Percentiles rank a stretch among this genome's conserved stretches.
Evolutionary conservation across 2,888 invertebrate species (phyloP).

Genomic region (Dryobota labecula): DNA sequence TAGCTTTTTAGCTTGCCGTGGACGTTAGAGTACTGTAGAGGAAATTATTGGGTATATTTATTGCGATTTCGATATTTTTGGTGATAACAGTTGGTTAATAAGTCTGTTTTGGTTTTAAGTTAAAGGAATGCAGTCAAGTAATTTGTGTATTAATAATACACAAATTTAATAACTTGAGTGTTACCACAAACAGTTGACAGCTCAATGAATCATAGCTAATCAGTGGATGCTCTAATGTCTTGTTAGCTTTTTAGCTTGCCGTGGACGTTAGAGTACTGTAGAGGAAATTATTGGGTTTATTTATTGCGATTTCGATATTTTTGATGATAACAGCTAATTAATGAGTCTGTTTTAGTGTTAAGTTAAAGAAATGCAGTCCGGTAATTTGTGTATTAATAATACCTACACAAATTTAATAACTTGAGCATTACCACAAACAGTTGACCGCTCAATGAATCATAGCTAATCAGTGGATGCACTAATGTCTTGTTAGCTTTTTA

Average conservation of each 20-base stretch:
- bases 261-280: neutral
- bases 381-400: neutral
- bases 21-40: slow-evolving; percentile 10
- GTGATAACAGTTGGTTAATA: slow-evolving; percentile 32
- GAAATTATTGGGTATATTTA: slow-evolving; percentile 33
- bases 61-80: slow-evolving; percentile 25
- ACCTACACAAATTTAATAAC: too few species aligned
- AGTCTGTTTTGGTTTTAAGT: neutral
- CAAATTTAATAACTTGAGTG: too few species aligned
- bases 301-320: slow-evolving; percentile 35
- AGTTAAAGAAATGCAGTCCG: neutral
- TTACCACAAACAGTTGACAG: too few species aligned
- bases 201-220: too few species aligned
- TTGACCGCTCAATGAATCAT: slow-evolving; percentile 77
- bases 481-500: slow-evolving; percentile 49
- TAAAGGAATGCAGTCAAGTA: neutral
- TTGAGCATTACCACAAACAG: too few species aligned
- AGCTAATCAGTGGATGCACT: neutral
- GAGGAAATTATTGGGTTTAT: slow-evolving; percentile 31
- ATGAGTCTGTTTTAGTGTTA: neutral
- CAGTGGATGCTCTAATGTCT: neutral
- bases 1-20: too few species aligned
- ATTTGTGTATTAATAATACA: neutral
- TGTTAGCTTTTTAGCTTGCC: too few species aligned
- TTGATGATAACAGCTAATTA: slow-evolving; percentile 24